These are phyloP conservation scores for Acanthosepion lycidas DNA, from an alignment of 2,888 invertebrate species.

Conservation along the genomic window DNA sequence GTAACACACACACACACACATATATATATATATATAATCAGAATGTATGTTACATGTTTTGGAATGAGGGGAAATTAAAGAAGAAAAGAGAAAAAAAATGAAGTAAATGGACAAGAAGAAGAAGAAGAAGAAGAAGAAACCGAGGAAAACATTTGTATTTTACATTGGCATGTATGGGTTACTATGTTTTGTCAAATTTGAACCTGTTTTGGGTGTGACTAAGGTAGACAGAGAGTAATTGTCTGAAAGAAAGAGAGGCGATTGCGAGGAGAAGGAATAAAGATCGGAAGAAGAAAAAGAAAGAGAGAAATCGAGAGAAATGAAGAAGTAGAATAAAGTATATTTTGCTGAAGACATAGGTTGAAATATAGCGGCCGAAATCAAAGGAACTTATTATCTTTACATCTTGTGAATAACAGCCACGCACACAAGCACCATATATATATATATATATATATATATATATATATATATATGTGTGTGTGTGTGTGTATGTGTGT, in stretches of 20 bases:
- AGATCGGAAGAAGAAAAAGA: too few relatives aligned
- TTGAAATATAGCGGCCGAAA: too few relatives aligned
- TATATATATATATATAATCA: neutral
- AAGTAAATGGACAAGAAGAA: neutral
- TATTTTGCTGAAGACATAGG: too few relatives aligned
- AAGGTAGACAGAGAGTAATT: neutral
- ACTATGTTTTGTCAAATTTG: neutral
- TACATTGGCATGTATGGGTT: neutral
- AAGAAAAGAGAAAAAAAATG: neutral
- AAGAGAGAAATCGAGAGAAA: too few relatives aligned
- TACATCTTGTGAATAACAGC: too few relatives aligned
- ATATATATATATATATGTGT: too few relatives aligned
- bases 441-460: too few relatives aligned
- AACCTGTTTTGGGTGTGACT: neutral
- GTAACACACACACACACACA: neutral
- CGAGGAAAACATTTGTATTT: neutral
- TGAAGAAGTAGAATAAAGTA: too few relatives aligned
- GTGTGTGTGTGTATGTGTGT: too few relatives aligned
- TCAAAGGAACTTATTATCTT: too few relatives aligned
- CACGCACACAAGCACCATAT: too few relatives aligned
- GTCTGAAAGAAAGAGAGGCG: neutral
- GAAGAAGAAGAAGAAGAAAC: neutral
- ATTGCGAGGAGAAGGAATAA: too few relatives aligned
- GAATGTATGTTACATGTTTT: neutral
- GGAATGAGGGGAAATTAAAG: neutral